Conservation (phyloP, 2,113 vertebrate genomes). For the Mormoops blainvillei region DNA sequence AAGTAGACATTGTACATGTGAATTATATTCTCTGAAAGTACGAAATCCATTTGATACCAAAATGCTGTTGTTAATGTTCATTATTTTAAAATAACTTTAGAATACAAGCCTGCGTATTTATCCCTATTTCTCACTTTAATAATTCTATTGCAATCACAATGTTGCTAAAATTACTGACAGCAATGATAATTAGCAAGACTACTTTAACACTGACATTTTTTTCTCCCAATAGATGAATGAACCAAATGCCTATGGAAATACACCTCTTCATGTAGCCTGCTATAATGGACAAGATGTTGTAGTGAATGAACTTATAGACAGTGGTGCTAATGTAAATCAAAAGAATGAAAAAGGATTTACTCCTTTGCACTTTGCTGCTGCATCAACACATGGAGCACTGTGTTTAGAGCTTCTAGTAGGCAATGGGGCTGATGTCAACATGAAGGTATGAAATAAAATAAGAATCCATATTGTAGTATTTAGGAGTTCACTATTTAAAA, state of each 20-base stretch:
- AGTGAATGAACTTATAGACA: conserved; percentile 96
- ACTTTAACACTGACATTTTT: background rate
- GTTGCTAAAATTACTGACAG: background rate
- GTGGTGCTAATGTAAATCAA: conserved; percentile 96
- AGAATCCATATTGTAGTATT: background rate
- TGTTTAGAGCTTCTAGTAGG: conserved; percentile 97
- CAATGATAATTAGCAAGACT: background rate
- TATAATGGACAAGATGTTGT: conserved; percentile 99
- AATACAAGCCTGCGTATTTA: background rate
- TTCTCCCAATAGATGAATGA: conserved; percentile 90
- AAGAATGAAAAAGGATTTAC: conserved; percentile 97
- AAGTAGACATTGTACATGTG: background rate
- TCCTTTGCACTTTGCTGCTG: conserved; percentile 96
- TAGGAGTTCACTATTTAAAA: background rate
- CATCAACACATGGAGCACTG: conserved; percentile 94
- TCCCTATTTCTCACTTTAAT: background rate
- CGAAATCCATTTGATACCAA: background rate
- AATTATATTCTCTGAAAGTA: background rate
- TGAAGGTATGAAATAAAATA: conserved; percentile 85
- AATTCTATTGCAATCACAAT: background rate
- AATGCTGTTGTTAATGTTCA: background rate
- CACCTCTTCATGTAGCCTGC: conserved; percentile 96
- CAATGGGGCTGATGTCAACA: conserved; percentile 95
- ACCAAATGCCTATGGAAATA: conserved; percentile 96
- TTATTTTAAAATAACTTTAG: conserved; percentile 5